Evolutionary conservation across 2,888 invertebrate species (phyloP), one percentile per base, ranked within the genome.

Genomic region (Hetaerina titia): DNA sequence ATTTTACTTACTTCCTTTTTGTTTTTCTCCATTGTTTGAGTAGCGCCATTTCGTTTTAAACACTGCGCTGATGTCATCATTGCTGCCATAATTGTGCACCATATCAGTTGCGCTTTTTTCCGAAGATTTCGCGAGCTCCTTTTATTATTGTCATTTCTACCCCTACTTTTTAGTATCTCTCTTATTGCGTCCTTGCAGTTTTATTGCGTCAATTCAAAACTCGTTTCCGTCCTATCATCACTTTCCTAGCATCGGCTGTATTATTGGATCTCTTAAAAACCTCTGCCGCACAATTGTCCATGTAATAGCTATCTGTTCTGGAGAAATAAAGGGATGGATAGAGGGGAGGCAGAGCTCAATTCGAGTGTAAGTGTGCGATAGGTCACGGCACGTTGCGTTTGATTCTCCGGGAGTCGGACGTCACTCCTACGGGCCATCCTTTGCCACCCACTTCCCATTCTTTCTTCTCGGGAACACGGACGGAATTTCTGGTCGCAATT

Each of bases 191-290:
- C 81, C 81, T 81, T 81, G 81, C 81, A 8, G 81, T 81, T 81
- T 81, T 81, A 81, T 81, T 81, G 81, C 81, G 25, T 31, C 81
- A 81, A 81, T 81, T 81, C 31, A 81, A 81, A 81, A 81, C 81
- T 81, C 81, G 81, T 81, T 81, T 31, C n/a, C 69, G 19, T 81
- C n/a, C 60, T 17, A 15, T 11, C 60, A 15, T 17, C 13, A 25
- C 13, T 81, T 15, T 25, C n/a, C 31, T 81, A 15, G 81, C 81
- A 81, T 81, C 13, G 31, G 9, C 11, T 2, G 81, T 31, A 31
- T 81, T 31, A 81, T 81, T 31, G 81, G 81, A 31, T 81, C 81
- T 31, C 81, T 15, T 69, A 19, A 69, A 19, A 69, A 69, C 69
- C n/a, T 8, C 69, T 69, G 69, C 81, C 81, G 22, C 81, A 81